phyloP scores from a whole-genome alignment of 2,888 invertebrate genomes.

The Taphrorychus bicolor region DNA sequence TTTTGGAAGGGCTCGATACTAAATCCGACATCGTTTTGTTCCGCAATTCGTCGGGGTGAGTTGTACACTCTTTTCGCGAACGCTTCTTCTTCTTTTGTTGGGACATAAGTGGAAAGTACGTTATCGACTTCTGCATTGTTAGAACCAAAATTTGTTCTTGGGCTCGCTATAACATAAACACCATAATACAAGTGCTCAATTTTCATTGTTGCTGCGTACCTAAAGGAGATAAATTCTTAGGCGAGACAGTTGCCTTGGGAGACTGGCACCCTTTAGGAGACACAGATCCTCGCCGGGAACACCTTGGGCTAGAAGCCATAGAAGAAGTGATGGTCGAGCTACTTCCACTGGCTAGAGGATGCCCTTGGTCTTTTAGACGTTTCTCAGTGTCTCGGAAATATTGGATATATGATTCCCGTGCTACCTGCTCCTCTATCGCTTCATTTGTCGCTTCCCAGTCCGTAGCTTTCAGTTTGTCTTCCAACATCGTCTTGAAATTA shows the following conservation, averaged over 20 bases:
- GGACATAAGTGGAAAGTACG: constrained; percentile 48
- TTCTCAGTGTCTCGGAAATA: constrained; percentile 61
- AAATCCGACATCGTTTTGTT: constrained; percentile 44
- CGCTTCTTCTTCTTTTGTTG: constrained; percentile 51
- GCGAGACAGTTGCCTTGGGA: constrained; percentile 54
- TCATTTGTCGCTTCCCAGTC: constrained; percentile 94
- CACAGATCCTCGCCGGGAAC: constrained; percentile 55
- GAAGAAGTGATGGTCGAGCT: constrained; percentile 57
- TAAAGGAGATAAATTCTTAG: constrained; percentile 49
- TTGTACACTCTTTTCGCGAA: constrained; percentile 51
- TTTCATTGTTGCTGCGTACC: no score
- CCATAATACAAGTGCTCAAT: not conserved
- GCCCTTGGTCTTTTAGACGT: constrained; percentile 56
- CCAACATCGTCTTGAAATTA: constrained; percentile 78
- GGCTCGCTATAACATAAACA: constrained; percentile 50
- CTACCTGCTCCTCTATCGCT: constrained; percentile 88
- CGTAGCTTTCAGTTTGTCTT: constrained; percentile 86
- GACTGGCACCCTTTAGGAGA: constrained; percentile 58
- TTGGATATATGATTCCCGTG: constrained; percentile 83
- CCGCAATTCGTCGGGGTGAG: constrained; percentile 48
- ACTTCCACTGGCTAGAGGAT: constrained; percentile 55
- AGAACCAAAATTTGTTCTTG: constrained; percentile 43
- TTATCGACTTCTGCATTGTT: constrained; percentile 43
- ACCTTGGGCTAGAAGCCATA: constrained; percentile 53
- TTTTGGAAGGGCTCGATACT: constrained; percentile 43